Evolutionary conservation across 2,797 vertebrate species (phyloP).

Genomic region (Sebastes hubbsi): DNA sequence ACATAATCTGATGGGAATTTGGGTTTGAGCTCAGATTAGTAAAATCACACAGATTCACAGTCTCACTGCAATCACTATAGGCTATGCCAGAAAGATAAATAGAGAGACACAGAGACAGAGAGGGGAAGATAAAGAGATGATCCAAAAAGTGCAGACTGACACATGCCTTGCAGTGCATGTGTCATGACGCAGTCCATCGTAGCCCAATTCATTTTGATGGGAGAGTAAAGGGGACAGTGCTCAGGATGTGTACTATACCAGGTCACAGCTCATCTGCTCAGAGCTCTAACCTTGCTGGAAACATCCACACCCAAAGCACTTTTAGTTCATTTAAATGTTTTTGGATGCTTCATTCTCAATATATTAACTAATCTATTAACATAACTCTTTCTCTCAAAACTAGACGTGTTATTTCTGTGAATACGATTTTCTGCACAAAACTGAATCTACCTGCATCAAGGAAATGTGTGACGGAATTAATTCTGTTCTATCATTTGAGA

Average conservation of each 20-base stretch:
- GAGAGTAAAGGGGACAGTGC: neutral
- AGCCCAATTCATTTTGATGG: neutral
- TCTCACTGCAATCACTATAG: neutral
- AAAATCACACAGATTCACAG: constrained; percentile 35
- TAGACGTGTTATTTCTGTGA: neutral
- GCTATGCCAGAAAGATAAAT: neutral
- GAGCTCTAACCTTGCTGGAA: neutral
- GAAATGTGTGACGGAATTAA: neutral
- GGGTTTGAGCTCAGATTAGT: constrained; percentile 42
- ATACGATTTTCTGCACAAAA: neutral
- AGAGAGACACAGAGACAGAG: neutral
- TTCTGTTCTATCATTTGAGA: neutral
- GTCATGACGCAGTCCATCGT: constrained; percentile 18
- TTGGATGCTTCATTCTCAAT: neutral
- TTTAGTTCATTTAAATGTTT: neutral
- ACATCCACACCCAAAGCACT: neutral
- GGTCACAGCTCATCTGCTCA: constrained; percentile 14
- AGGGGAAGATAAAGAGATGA: constrained; percentile 26
- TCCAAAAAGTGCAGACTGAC: constrained; percentile 16
- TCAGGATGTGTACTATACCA: neutral
- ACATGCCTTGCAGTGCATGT: constrained; percentile 39
- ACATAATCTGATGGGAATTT: constrained; percentile 4
- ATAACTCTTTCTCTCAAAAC: neutral
- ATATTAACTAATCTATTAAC: neutral
- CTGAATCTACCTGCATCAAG: neutral